These are phyloP conservation scores for Halcyon smyrnensis DNA, from an alignment of 2,797 vertebrate genomes.

Conservation along the genomic window DNA sequence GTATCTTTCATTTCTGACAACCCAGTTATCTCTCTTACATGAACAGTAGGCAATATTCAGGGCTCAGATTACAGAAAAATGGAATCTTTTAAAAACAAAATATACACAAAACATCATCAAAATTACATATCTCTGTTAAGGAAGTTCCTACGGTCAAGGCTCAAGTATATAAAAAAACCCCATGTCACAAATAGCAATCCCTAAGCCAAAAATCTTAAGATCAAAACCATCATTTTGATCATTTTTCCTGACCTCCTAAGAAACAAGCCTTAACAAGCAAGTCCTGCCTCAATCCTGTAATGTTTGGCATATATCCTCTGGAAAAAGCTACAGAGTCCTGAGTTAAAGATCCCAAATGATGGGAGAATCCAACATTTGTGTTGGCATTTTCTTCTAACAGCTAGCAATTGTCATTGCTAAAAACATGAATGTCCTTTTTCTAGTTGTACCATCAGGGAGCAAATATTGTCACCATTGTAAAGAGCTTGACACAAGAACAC, in stretches of 20 bases:
- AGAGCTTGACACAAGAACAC: not conserved
- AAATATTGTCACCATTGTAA: not conserved
- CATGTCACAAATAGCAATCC: not conserved
- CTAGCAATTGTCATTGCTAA: not conserved
- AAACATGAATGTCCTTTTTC: not conserved
- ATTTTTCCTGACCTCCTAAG: not conserved
- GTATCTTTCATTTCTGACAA: not conserved
- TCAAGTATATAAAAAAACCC: not conserved
- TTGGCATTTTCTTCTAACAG: not conserved
- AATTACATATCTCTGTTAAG: not conserved
- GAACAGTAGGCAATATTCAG: not conserved
- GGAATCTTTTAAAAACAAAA: not conserved
- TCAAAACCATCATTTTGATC: not conserved
- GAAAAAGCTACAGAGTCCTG: not conserved
- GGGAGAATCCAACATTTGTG: not conserved
- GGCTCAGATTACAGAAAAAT: not conserved
- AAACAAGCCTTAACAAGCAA: not conserved
- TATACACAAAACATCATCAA: not conserved
- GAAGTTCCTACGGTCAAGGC: not conserved
- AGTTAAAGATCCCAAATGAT: not conserved
- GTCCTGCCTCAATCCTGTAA: not conserved
- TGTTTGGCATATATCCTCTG: not conserved
- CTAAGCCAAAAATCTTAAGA: not conserved
- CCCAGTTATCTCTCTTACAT: not conserved
- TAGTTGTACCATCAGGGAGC: not conserved